Conservation (phyloP, 2,113 vertebrate genomes). For the Halichoeres trimaculatus region DNA sequence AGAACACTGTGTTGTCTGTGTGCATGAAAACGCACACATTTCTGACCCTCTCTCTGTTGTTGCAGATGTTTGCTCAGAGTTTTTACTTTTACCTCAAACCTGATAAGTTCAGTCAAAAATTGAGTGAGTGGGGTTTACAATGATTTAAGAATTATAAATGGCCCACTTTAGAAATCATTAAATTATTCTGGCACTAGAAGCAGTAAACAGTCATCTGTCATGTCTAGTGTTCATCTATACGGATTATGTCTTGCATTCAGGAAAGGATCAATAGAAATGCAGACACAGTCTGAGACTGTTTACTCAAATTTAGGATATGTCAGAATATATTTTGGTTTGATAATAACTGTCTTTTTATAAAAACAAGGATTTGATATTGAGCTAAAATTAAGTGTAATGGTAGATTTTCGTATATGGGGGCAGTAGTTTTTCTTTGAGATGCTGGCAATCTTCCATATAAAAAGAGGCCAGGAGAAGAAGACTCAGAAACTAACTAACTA, state of each 20-base stretch:
- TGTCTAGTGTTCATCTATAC: neutral
- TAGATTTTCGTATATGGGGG: too few species aligned
- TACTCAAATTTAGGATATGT: slow-evolving; percentile 6
- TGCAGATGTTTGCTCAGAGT: slow-evolving; percentile 45
- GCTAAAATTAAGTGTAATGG: too few species aligned
- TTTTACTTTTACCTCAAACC: slow-evolving; percentile 54
- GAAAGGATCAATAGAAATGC: neutral
- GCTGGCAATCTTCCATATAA: too few species aligned
- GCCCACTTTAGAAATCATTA: neutral
- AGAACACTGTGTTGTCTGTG: slow-evolving; percentile 58
- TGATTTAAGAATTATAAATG: slow-evolving; percentile 3
- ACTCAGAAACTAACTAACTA: too few species aligned
- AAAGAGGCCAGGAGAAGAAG: too few species aligned
- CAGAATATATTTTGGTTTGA: too few species aligned
- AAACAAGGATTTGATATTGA: too few species aligned
- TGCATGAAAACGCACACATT: slow-evolving; percentile 4
- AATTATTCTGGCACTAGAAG: slow-evolving; percentile 6
- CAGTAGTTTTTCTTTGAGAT: too few species aligned
- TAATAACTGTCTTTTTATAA: too few species aligned
- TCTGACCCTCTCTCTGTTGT: slow-evolving; percentile 30
- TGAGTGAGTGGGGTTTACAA: neutral
- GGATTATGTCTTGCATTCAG: neutral
- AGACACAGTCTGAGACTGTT: slow-evolving; percentile 5
- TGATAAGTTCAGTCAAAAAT: slow-evolving; percentile 3
- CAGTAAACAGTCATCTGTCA: neutral